Evolutionary conservation across 2,797 vertebrate genomes (phyloP).

Genomic region (Phrynocephalus vlangalii): DNA sequence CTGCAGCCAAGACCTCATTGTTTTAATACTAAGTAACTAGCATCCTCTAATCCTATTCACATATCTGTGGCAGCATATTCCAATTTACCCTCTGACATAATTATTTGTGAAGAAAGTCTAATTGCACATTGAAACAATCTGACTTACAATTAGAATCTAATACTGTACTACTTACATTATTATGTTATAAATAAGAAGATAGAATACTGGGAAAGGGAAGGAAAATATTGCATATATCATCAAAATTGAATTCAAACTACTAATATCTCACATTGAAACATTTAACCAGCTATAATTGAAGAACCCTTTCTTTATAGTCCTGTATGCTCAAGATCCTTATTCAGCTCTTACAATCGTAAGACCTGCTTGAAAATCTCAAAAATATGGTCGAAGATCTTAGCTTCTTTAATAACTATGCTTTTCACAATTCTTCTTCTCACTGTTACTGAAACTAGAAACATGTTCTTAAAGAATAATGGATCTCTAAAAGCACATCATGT

Average conservation of each 20-base stretch:
- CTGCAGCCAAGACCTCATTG: background rate
- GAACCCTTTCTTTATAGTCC: slow-evolving; percentile 5
- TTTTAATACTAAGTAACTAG: background rate
- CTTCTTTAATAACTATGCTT: background rate
- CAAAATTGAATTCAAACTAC: background rate
- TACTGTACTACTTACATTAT: background rate
- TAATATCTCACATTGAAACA: background rate
- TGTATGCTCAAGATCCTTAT: slow-evolving; percentile 1
- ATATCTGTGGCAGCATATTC: background rate
- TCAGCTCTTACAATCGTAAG: slow-evolving; percentile 1
- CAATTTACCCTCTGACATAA: slow-evolving; percentile 20
- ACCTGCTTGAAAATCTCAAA: background rate
- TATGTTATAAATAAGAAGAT: background rate
- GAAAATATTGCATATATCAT: background rate
- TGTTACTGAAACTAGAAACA: background rate
- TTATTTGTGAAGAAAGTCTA: background rate
- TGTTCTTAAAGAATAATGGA: background rate
- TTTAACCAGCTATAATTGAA: background rate
- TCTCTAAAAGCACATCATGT: background rate
- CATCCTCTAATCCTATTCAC: background rate
- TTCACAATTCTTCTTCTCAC: background rate
- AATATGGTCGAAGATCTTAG: background rate
- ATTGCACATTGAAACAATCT: background rate
- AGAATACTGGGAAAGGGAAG: background rate
- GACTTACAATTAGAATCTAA: background rate